Conservation (phyloP, 1,140 invertebrate species). For the Euura saliciscinereae region DNA sequence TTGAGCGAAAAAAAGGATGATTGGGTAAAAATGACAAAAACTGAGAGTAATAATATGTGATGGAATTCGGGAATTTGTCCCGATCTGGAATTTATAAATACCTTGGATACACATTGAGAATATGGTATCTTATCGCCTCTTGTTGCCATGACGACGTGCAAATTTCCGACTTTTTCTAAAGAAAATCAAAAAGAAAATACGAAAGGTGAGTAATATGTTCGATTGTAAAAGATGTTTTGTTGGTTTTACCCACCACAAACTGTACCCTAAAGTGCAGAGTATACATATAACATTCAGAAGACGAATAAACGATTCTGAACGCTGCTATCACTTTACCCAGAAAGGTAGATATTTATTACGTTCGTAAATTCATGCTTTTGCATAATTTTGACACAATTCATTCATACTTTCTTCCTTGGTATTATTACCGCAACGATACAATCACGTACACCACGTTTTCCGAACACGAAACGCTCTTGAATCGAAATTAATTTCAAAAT, state of each 20-base stretch:
- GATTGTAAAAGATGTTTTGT: background rate
- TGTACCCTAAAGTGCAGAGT: background rate
- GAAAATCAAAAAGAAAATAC: slow-evolving; percentile 13
- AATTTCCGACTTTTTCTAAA: slow-evolving; percentile 51
- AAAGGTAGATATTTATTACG: background rate
- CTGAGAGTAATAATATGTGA: background rate
- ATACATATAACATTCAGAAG: background rate
- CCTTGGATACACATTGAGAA: slow-evolving; percentile 26
- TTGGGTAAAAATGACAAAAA: background rate
- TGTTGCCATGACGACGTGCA: slow-evolving; percentile 50
- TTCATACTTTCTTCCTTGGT: background rate
- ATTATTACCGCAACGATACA: background rate
- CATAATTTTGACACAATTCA: background rate
- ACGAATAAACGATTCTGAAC: background rate
- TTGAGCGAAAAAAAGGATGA: background rate
- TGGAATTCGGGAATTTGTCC: background rate
- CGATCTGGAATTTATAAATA: slow-evolving; percentile 16
- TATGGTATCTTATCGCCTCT: slow-evolving; percentile 44
- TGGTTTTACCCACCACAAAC: background rate
- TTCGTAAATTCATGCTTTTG: background rate
- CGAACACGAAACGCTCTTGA: too few relatives aligned
- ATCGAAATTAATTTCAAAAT: too few relatives aligned
- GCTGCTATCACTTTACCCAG: slow-evolving; percentile 2
- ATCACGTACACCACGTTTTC: background rate
- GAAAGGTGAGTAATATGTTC: slow-evolving; percentile 1